phyloP scores from a whole-genome alignment of 1,140 invertebrate genomes.

The Brachionus angularis region DNA sequence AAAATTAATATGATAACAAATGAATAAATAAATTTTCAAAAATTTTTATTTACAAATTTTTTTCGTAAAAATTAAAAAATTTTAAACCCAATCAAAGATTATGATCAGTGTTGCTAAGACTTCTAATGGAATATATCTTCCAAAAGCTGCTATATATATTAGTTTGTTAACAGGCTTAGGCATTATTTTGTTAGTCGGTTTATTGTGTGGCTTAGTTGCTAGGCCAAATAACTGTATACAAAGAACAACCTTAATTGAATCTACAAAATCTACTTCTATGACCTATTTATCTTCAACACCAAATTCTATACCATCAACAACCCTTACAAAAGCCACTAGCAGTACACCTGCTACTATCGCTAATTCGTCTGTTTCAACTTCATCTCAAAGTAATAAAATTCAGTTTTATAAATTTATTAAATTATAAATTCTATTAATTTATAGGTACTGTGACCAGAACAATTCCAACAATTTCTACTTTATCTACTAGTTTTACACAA shows the following conservation, averaged over 20 bases:
- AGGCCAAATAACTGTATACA: conserved; percentile 39
- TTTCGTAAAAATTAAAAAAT: too few relatives aligned
- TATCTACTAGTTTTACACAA: neutral
- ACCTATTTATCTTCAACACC: neutral
- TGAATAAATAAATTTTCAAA: too few relatives aligned
- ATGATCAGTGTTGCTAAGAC: neutral
- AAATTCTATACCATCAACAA: neutral
- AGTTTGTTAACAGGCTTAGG: neutral
- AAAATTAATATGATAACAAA: too few relatives aligned
- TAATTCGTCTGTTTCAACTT: neutral
- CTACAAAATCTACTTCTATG: neutral
- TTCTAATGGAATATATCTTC: neutral
- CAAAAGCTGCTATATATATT: neutral
- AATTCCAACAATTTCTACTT: neutral
- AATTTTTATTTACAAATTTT: too few relatives aligned
- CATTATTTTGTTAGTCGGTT: neutral
- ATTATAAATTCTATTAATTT: neutral
- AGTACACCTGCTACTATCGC: neutral
- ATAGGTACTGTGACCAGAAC: neutral
- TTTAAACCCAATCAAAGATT: too few relatives aligned
- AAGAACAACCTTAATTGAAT: neutral
- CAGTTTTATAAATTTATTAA: neutral
- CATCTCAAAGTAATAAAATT: neutral
- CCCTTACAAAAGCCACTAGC: too few relatives aligned
- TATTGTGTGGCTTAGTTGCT: conserved; percentile 23